phyloP scores from a whole-genome alignment of 2,888 invertebrate species.

The Pelosia muscerda region DNA sequence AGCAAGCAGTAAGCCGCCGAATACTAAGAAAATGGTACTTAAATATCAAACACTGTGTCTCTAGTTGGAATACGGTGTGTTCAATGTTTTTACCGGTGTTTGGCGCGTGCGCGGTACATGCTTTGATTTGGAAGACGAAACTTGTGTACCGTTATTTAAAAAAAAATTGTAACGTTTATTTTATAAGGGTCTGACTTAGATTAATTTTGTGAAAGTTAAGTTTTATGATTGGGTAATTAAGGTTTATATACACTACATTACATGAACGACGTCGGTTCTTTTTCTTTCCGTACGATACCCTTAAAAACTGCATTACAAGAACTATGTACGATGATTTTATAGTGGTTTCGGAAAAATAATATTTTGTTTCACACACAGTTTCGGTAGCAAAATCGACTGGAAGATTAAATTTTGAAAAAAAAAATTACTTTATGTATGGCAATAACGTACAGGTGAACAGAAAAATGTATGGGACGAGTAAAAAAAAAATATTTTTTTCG shows the following conservation, averaged over 20 bases:
- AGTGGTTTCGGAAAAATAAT: too few relatives aligned
- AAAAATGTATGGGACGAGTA: too few relatives aligned
- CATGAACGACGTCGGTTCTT: too few relatives aligned
- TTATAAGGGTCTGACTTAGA: background rate
- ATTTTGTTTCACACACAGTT: too few relatives aligned
- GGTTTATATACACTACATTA: background rate
- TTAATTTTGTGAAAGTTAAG: background rate
- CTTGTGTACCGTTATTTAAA: slow-evolving; percentile 36
- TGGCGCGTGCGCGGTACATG: slow-evolving; percentile 49
- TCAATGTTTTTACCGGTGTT: slow-evolving; percentile 44
- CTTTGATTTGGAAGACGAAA: slow-evolving; percentile 41
- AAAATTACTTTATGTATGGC: too few relatives aligned
- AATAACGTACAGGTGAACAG: too few relatives aligned
- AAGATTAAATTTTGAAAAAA: too few relatives aligned
- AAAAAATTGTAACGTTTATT: slow-evolving; percentile 37
- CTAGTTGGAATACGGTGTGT: slow-evolving; percentile 44
- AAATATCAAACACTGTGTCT: slow-evolving; percentile 38
- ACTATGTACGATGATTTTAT: too few relatives aligned
- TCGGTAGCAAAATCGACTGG: too few relatives aligned
- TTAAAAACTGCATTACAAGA: too few relatives aligned
- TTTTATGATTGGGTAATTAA: background rate
- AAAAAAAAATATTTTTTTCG: too few relatives aligned
- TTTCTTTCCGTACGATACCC: too few relatives aligned
- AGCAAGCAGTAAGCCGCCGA: background rate
- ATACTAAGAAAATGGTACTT: slow-evolving; percentile 34